Evolutionary conservation across 2,113 vertebrate genomes (phyloP).

Genomic region (Cryptotis parvus): DNA sequence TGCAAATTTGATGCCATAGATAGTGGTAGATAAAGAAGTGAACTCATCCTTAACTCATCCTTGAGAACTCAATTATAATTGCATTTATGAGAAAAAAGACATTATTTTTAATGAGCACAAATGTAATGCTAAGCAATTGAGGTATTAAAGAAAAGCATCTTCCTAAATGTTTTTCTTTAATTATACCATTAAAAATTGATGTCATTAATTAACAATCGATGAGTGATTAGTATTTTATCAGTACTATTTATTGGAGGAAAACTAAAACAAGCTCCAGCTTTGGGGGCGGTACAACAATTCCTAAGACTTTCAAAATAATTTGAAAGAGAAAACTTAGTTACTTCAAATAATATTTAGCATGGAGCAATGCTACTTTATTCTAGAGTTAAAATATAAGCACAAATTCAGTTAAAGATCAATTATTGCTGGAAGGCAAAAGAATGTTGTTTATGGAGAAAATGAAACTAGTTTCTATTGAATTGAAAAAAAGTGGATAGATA

Average conservation of each 20-base stretch:
- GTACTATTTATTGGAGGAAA: not conserved
- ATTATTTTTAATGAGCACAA: too few species aligned
- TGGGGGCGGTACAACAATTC: not conserved
- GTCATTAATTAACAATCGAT: not conserved
- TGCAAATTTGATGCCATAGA: not conserved
- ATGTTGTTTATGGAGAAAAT: not conserved
- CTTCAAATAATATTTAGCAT: constrained; percentile 3
- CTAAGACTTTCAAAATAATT: not conserved
- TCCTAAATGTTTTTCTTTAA: not conserved
- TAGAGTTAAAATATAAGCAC: not conserved
- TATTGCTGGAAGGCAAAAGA: constrained; percentile 6
- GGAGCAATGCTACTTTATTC: not conserved
- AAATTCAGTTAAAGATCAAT: not conserved
- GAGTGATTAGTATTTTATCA: not conserved
- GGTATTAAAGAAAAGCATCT: too few species aligned
- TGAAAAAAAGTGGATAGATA: constrained; percentile 1
- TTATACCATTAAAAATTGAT: not conserved
- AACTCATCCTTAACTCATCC: too few species aligned
- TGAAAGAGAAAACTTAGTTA: not conserved
- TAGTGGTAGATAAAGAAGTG: not conserved
- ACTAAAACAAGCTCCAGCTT: not conserved
- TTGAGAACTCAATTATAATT: too few species aligned
- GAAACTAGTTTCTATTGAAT: not conserved
- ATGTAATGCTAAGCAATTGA: too few species aligned
- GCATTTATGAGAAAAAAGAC: too few species aligned